These are phyloP conservation scores for Napeogenes inachia DNA, from an alignment of 2,888 invertebrate genomes.

Conservation along the genomic window DNA sequence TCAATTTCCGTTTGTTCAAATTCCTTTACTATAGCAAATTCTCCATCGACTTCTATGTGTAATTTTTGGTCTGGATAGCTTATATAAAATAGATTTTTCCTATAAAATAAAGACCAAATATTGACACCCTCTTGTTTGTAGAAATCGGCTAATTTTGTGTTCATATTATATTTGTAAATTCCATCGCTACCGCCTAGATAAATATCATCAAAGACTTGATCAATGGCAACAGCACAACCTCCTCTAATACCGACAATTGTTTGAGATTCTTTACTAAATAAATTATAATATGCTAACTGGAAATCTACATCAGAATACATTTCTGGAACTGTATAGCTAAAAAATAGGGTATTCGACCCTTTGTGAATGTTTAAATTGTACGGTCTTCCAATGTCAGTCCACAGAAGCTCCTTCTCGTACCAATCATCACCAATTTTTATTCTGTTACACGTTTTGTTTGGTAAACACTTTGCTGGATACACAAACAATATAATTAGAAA, in stretches of 20 bases:
- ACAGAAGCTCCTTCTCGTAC: conserved; percentile 47
- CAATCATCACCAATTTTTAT: conserved; percentile 46
- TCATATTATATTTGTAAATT: conserved; percentile 56
- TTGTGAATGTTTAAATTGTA: conserved; percentile 52
- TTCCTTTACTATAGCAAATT: conserved; percentile 50
- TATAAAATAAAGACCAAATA: conserved; percentile 53
- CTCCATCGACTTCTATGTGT: conserved; percentile 49
- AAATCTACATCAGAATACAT: conserved; percentile 53
- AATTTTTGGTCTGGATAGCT: conserved; percentile 57
- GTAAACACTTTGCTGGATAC: conserved; percentile 15
- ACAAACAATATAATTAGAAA: conserved; percentile 9
- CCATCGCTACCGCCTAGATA: conserved; percentile 60
- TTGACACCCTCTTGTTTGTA: conserved; percentile 53
- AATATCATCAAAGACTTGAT: conserved; percentile 48
- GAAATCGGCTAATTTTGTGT: conserved; percentile 49
- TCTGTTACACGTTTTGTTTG: conserved; percentile 42
- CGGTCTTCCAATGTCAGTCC: conserved; percentile 45
- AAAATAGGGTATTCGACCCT: conserved; percentile 48
- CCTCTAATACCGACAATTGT: conserved; percentile 51
- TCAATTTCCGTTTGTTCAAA: conserved; percentile 54
- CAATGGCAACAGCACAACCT: conserved; percentile 54
- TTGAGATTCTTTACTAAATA: conserved; percentile 45
- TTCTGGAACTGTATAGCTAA: conserved; percentile 49
- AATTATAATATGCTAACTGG: conserved; percentile 46
- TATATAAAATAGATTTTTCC: conserved; percentile 54